A percentile compares a stretch with the other conserved stretches of the same genome.
Evolutionary conservation across 2,888 invertebrate genomes (phyloP).

Genomic region (Ferdinandea cuprea): DNA sequence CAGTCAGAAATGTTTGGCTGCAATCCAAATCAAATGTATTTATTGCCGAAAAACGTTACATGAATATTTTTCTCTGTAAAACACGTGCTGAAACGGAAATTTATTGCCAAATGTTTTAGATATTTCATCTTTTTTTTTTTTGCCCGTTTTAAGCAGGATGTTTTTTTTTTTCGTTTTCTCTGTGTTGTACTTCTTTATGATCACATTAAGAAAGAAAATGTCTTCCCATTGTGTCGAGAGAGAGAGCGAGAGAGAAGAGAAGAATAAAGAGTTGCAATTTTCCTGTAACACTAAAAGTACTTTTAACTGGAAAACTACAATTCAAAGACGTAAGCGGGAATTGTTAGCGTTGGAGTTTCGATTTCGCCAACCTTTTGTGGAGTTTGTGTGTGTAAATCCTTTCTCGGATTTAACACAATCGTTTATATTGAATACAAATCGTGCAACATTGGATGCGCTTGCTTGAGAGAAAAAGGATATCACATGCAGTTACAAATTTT

Average conservation of each 20-base stretch:
- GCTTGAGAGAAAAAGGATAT: slow-evolving; percentile 9
- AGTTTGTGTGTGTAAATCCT: slow-evolving; percentile 27
- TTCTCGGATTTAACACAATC: slow-evolving; percentile 49
- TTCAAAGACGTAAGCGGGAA: slow-evolving; percentile 9
- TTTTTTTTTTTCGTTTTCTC: neutral
- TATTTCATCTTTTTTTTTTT: slow-evolving; percentile 66
- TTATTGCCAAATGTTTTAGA: slow-evolving; percentile 73
- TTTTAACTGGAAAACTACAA: slow-evolving; percentile 56
- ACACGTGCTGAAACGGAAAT: slow-evolving; percentile 73
- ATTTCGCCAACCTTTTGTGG: slow-evolving; percentile 49
- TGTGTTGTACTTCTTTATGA: slow-evolving; percentile 9
- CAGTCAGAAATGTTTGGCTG: slow-evolving; percentile 74
- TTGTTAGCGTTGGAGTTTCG: slow-evolving; percentile 24
- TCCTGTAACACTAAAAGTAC: slow-evolving; percentile 17
- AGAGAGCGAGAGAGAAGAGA: too few species aligned
- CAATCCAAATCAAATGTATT: slow-evolving; percentile 80
- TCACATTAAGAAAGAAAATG: slow-evolving; percentile 42
- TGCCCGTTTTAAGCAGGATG: slow-evolving; percentile 51
- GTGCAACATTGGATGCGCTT: slow-evolving; percentile 27
- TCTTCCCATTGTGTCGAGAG: neutral
- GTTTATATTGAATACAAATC: slow-evolving; percentile 53
- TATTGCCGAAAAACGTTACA: slow-evolving; percentile 81
- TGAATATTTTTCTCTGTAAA: slow-evolving; percentile 79
- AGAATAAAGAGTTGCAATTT: slow-evolving; percentile 32
- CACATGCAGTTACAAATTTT: slow-evolving; percentile 36